A percentile compares a stretch with the other conserved stretches of the same genome.
These are phyloP conservation scores for Potorous gilbertii DNA, from an alignment of 2,797 vertebrate species.

Conservation along the genomic window DNA sequence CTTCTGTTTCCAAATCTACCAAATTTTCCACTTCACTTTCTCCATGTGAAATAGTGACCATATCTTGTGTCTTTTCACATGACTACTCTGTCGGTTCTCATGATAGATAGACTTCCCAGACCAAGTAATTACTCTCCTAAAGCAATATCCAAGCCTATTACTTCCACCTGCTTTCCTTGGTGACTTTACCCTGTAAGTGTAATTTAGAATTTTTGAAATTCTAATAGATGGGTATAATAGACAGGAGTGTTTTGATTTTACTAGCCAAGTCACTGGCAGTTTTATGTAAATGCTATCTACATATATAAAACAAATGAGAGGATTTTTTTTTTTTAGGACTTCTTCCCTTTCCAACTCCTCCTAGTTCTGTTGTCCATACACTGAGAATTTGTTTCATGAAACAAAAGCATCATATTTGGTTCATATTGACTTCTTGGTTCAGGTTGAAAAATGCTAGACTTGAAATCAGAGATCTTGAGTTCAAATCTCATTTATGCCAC, in stretches of 20 bases:
- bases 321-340: not conserved
- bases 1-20: not conserved
- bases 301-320: not conserved
- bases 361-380: not conserved
- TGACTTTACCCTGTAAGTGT: not conserved
- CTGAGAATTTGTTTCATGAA: not conserved
- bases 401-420: not conserved
- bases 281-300: not conserved
- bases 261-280: not conserved
- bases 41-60: not conserved
- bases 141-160: not conserved
- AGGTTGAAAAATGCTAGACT: not conserved
- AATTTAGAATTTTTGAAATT: slow-evolving; percentile 20
- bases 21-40: not conserved
- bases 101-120: not conserved
- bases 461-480: not conserved
- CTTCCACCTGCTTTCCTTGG: not conserved
- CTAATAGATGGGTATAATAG: slow-evolving; percentile 25
- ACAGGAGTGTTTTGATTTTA: not conserved
- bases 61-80: not conserved
- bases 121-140: not conserved
- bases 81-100: not conserved
- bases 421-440: not conserved
- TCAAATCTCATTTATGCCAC: not conserved
- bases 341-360: not conserved